Evolutionary conservation across 2,113 vertebrate species (phyloP), one percentile per base, ranked within the genome.

Genomic region (Synodontis membranacea): DNA sequence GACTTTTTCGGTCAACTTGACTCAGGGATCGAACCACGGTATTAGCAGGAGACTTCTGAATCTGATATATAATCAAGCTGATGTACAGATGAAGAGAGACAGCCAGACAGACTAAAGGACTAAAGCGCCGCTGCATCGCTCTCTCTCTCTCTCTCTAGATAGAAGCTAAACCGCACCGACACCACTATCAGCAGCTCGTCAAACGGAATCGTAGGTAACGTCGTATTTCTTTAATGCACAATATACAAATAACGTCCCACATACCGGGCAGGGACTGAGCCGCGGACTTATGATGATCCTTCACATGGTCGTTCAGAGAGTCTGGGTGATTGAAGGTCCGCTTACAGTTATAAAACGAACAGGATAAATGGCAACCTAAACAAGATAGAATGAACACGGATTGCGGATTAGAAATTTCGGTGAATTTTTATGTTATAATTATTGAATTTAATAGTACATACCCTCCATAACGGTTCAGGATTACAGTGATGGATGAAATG

Each of bases 221-320:
- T 15, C 1, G 11, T 64, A 21, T 19, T 19, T 17, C 15, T 34
- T 37, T 21, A 72, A 72, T 9, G 34, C 34, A 8, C 17, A 70
- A 25, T 5, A 44, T 25, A 39, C 21, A 6, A 39, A 34, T 39
- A 21, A 66, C 2, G 9, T 50, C 44, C 46, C 54, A 17, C 85
- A 88, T 70, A 96, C 95, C 95, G 6, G 93, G 92, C 0, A 95
- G 42, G 37, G 94, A 95, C 89, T 95, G 89, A 0, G 93, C 92
- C 0, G 91, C 88, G 79, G 90, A 91, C 14, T 92, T 90, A 3
- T 88, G 86, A 21, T 90, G 89, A 64, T 94, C 93, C 60, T 90
- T 88, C 2, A 93, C n/a, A 84, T 96, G 95, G 25, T 19, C 86
- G 21, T 92, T 84, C 37, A 95, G 87, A 17, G 89, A 75, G 9